A percentile compares a stretch with the other conserved stretches of the same genome.
Evolutionary conservation across 2,888 invertebrate genomes (phyloP).

Genomic region (Tetranychus truncatus): DNA sequence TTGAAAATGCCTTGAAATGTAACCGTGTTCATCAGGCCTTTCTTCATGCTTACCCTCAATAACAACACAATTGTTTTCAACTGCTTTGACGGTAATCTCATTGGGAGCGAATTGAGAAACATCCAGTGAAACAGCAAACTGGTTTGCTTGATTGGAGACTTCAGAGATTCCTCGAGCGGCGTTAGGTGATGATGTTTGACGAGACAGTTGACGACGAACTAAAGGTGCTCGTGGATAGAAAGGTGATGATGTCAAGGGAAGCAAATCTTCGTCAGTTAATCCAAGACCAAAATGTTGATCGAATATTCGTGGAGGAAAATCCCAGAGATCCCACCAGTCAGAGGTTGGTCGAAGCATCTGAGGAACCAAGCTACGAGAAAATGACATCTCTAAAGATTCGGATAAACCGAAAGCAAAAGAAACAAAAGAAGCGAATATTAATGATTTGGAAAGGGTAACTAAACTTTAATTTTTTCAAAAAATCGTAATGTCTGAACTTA

Average conservation of each 20-base stretch:
- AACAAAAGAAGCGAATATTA: neutral
- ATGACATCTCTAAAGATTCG: neutral
- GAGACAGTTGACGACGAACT: neutral
- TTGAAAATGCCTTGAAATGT: slow-evolving; percentile 24
- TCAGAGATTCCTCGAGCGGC: slow-evolving; percentile 12
- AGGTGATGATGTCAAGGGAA: slow-evolving; percentile 11
- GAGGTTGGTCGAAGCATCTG: slow-evolving; percentile 11
- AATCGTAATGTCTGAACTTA: too few relatives aligned
- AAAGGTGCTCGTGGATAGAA: slow-evolving; percentile 1
- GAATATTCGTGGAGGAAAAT: slow-evolving; percentile 20
- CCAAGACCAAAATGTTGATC: slow-evolving; percentile 25
- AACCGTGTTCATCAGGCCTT: slow-evolving; percentile 25
- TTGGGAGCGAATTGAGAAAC: slow-evolving; percentile 24
- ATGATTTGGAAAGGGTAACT: neutral
- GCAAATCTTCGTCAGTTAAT: slow-evolving; percentile 20
- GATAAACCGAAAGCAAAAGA: neutral
- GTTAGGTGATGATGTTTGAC: neutral
- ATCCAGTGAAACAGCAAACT: slow-evolving; percentile 23
- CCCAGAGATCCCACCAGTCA: slow-evolving; percentile 23
- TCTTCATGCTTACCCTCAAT: slow-evolving; percentile 27
- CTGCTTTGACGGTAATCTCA: slow-evolving; percentile 25
- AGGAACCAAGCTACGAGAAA: slow-evolving; percentile 19
- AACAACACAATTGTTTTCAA: slow-evolving; percentile 23
- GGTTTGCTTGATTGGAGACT: slow-evolving; percentile 19
- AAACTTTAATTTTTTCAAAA: too few relatives aligned